Base-by-base conservation (phyloP, 2,888 invertebrate species). In the Cerceris ruficornis region DNA sequence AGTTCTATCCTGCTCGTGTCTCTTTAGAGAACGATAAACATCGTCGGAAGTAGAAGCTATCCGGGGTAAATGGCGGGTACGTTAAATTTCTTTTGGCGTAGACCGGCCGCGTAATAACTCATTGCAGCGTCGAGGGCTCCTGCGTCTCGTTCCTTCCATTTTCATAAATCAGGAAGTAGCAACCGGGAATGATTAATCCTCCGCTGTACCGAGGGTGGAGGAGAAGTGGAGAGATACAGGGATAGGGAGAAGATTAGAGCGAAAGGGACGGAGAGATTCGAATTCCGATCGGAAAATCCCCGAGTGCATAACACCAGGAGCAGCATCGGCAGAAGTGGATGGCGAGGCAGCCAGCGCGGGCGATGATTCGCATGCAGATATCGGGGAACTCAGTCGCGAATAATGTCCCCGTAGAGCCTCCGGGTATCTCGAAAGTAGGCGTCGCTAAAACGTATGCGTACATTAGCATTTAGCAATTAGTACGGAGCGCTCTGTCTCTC, bases 401-500 rank as follows among this genome's bases (percentile, higher is more conserved):
- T 75, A 80, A 80, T 79, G 71, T 64, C 72, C 49, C 49, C 46
- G 55, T 58, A 11, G 46, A 11, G 55, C 65, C 77, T 65, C 57
- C 61, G 70, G 68, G 65, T 64, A 69, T 60, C 72, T 79, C 72
- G 73, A 85, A 85, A 87, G 84, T 86, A 78, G 82, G 77, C 78
- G 79, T 76, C 76, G 77, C 77, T 80, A 77, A 86, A 86, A 83
- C 79, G 82, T 80, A 80, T 82, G 80, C 82, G 82, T 81, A 83
- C 87, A 87, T 87, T 87, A 87, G 87, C 87, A 87, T 87, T 87
- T 87, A 87, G 87, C 87, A 87, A 87, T 87, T 87, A 87, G 86
- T 86, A 74, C 78, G 75, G 74, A 77, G 71, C 62, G 75, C n/a
- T 41, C 7, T 49, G 39, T 41, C 11, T 13, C 61, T 9, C 42